Conservation (phyloP, 2,888 invertebrate species). For the Microdon myrmicae region DNA sequence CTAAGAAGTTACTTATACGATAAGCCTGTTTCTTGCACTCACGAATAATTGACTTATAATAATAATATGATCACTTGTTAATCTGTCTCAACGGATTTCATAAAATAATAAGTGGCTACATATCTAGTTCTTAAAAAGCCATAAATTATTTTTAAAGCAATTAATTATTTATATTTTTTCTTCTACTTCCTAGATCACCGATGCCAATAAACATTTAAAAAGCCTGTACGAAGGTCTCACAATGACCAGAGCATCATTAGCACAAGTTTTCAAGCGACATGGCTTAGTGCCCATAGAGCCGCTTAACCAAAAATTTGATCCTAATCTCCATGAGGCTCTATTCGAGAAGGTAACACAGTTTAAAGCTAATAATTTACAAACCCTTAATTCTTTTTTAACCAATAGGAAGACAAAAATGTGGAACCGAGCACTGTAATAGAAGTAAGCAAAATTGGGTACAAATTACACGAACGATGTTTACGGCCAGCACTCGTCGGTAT, state of each 20-base stretch:
- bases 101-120: too few species aligned
- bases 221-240: slow-evolving; percentile 87
- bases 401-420: slow-evolving; percentile 79
- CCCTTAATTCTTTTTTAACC: slow-evolving; percentile 49
- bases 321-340: slow-evolving; percentile 94
- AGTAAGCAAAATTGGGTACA: slow-evolving; percentile 96
- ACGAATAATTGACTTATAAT: too few species aligned
- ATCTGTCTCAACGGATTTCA: too few species aligned
- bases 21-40: too few species aligned
- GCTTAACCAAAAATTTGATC: slow-evolving; percentile 92
- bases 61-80: too few species aligned
- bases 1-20: too few species aligned
- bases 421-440: slow-evolving; percentile 88
- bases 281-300: slow-evolving; percentile 90
- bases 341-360: slow-evolving; percentile 81
- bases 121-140: neutral
- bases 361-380: slow-evolving; percentile 9
- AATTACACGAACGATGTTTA: slow-evolving; percentile 91
- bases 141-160: neutral
- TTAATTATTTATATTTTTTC: slow-evolving; percentile 6
- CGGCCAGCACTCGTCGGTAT: slow-evolving; percentile 97
- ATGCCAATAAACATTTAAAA: slow-evolving; percentile 81
- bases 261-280: slow-evolving; percentile 89
- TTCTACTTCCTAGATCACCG: slow-evolving; percentile 64
- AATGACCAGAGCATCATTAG: slow-evolving; percentile 88